phyloP scores from a whole-genome alignment of 2,113 vertebrate species.

The Sakesphorus luctuosus region DNA sequence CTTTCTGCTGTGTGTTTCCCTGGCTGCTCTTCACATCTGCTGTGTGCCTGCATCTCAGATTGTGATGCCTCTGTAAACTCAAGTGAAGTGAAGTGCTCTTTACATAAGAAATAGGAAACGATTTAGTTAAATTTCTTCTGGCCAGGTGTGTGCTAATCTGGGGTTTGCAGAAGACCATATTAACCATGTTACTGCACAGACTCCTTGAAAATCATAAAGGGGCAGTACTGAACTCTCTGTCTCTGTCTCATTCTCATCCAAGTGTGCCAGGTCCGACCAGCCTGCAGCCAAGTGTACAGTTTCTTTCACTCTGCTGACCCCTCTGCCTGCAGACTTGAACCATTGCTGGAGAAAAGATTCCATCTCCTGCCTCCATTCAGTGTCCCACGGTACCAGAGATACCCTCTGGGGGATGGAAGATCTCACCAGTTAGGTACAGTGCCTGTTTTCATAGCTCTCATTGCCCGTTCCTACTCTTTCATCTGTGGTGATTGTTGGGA shows the following conservation, averaged over 20 bases:
- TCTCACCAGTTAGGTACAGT: slow-evolving; percentile 80
- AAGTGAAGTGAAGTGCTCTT: background rate
- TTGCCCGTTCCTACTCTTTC: background rate
- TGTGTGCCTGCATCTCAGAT: background rate
- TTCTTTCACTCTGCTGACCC: slow-evolving; percentile 85
- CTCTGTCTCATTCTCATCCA: background rate
- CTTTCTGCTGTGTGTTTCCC: background rate
- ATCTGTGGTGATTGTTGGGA: background rate
- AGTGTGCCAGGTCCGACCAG: slow-evolving; percentile 80
- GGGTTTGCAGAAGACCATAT: background rate
- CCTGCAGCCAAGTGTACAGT: slow-evolving; percentile 83
- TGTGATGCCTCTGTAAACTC: background rate
- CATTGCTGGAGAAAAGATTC: slow-evolving; percentile 79
- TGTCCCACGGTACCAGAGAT: slow-evolving; percentile 82
- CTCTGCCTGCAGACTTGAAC: slow-evolving; percentile 81
- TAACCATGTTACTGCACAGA: background rate
- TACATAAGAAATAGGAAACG: background rate
- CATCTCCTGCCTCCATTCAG: slow-evolving; percentile 80
- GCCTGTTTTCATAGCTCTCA: background rate
- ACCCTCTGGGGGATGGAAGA: slow-evolving; percentile 79
- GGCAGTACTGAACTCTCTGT: background rate
- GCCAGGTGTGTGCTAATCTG: background rate
- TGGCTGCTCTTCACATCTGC: background rate
- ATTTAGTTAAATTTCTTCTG: background rate
- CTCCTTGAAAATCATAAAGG: background rate